Conservation (phyloP, 2,797 vertebrate species). For the Aphelocoma californica region DNA sequence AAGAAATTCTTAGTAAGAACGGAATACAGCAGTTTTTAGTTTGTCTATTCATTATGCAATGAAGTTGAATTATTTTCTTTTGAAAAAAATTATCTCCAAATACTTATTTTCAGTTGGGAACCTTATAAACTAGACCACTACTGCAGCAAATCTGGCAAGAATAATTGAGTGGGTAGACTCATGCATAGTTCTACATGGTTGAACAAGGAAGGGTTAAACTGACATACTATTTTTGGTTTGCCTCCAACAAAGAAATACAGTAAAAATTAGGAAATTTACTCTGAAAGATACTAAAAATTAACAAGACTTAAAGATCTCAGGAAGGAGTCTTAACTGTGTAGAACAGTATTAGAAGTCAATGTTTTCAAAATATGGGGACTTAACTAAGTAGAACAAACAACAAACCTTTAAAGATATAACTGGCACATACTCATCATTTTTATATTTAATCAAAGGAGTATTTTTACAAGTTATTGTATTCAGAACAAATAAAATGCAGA, state of each 20-base stretch:
- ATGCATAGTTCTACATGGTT: neutral
- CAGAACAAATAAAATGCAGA: neutral
- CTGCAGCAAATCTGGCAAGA: neutral
- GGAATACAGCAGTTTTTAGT: neutral
- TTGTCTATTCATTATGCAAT: neutral
- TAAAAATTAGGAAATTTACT: neutral
- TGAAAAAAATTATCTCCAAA: neutral
- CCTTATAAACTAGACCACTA: neutral
- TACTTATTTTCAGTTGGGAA: neutral
- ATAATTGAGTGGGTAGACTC: neutral
- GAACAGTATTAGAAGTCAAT: neutral
- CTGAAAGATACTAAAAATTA: neutral
- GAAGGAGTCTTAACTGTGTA: neutral
- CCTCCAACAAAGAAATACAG: neutral
- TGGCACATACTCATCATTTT: neutral
- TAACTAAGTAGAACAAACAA: neutral
- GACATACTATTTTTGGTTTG: neutral
- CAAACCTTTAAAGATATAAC: neutral
- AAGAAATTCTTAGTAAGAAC: neutral
- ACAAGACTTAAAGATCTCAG: neutral
- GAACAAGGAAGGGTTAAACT: neutral
- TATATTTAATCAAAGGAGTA: neutral
- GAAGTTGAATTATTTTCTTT: neutral
- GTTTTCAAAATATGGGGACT: neutral
- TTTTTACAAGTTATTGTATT: neutral